Conservation (phyloP, 2,888 invertebrate species). For the Teleogryllus oceanicus region DNA sequence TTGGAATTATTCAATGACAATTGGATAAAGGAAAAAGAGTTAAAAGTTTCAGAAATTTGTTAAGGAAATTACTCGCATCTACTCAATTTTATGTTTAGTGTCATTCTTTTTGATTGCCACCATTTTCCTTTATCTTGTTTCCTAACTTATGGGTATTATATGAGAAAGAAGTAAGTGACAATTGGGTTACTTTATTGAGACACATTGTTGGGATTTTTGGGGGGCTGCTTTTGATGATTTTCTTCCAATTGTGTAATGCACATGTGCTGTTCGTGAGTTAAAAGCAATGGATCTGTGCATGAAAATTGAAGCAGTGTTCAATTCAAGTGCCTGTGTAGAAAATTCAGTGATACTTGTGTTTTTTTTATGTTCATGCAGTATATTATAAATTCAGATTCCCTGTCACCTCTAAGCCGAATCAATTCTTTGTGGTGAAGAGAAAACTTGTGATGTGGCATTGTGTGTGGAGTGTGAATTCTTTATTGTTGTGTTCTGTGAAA, state of each 20-base stretch:
- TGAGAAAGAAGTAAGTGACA: neutral
- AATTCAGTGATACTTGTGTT: neutral
- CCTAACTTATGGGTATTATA: neutral
- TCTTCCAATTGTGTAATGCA: too few relatives aligned
- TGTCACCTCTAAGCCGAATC: neutral
- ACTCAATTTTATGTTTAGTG: constrained; percentile 6
- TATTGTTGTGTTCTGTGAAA: neutral
- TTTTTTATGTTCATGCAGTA: neutral
- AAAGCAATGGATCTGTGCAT: neutral
- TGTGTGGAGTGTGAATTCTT: neutral
- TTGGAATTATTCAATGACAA: neutral
- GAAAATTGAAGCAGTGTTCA: neutral
- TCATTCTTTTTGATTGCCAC: neutral
- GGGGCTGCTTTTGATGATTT: too few relatives aligned
- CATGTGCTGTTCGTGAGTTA: too few relatives aligned
- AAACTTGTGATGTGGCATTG: neutral
- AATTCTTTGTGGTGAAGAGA: neutral
- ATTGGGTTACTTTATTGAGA: neutral
- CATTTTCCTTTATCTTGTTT: neutral
- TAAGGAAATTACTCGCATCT: neutral
- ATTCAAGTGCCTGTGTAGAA: neutral
- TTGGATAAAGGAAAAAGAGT: neutral
- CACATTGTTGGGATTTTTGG: too few relatives aligned
- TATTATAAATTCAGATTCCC: neutral
- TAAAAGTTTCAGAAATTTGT: constrained; percentile 20